phyloP scores from a whole-genome alignment of 1,140 invertebrate genomes.

The Neuroterus valhalla region DNA sequence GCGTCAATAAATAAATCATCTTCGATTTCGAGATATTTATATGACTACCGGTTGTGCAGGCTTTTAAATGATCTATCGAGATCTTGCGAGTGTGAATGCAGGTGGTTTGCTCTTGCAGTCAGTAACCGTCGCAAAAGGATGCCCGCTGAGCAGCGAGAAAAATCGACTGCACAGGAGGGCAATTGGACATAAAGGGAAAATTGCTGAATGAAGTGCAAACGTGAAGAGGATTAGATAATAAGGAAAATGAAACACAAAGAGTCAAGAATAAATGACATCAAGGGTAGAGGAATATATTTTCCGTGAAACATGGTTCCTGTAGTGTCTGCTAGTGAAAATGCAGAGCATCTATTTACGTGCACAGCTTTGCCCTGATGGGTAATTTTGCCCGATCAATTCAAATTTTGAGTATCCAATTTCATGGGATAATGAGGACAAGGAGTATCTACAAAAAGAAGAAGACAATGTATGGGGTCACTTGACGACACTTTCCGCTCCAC shows the following conservation, averaged over 20 bases:
- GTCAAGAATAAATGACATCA: not conserved
- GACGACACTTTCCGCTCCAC: constrained; percentile 32
- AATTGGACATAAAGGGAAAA: not conserved
- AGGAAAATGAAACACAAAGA: not conserved
- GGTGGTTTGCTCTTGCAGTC: not conserved
- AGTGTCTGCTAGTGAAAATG: too few relatives aligned
- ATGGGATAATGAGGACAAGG: constrained; percentile 13
- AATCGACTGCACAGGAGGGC: not conserved
- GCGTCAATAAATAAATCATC: not conserved
- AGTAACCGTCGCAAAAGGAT: constrained; percentile 3
- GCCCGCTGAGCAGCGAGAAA: not conserved
- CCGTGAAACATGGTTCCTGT: too few relatives aligned
- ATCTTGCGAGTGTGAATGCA: constrained; percentile 3
- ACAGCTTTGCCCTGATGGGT: too few relatives aligned
- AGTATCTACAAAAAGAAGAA: constrained; percentile 1
- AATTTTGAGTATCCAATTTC: not conserved
- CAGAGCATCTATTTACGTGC: too few relatives aligned
- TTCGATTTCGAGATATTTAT: constrained; percentile 3
- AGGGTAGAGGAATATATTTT: not conserved
- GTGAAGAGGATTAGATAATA: not conserved
- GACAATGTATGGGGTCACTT: constrained; percentile 1
- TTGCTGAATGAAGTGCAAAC: not conserved
- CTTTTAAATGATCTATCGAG: constrained; percentile 1
- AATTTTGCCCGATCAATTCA: too few relatives aligned
- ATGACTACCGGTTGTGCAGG: constrained; percentile 3